phyloP scores from a whole-genome alignment of 2,113 vertebrate genomes.

The Amia ocellicauda region DNA sequence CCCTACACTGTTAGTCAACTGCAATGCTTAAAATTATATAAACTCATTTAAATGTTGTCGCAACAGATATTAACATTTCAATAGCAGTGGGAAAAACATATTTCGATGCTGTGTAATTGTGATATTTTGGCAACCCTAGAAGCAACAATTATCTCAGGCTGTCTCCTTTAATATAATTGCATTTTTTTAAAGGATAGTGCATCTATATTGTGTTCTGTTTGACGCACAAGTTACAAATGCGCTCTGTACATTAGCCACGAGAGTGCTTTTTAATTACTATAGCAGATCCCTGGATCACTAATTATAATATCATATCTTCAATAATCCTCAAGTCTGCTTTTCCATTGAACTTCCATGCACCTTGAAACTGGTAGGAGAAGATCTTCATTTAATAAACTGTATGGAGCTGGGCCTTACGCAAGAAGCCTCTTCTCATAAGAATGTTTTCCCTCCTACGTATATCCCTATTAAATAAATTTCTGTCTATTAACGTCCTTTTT shows the following conservation, averaged over 20 bases:
- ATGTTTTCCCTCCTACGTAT: constrained; percentile 32
- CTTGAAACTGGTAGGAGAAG: constrained; percentile 15
- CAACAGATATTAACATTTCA: too few species aligned
- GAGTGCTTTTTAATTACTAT: constrained; percentile 3
- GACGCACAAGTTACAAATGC: not conserved
- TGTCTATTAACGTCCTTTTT: constrained; percentile 42
- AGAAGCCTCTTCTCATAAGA: constrained; percentile 34
- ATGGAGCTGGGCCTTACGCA: constrained; percentile 25
- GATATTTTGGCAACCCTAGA: too few species aligned
- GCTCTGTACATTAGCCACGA: not conserved
- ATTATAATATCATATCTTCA: constrained; percentile 9
- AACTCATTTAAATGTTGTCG: too few species aligned
- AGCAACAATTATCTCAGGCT: too few species aligned
- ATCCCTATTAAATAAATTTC: constrained; percentile 40
- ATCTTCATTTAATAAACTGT: constrained; percentile 46
- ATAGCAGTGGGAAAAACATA: too few species aligned
- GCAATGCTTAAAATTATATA: too few species aligned
- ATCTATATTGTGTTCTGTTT: not conserved
- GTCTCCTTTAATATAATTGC: not conserved
- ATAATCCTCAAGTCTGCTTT: constrained; percentile 9
- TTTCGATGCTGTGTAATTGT: too few species aligned
- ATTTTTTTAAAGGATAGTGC: not conserved
- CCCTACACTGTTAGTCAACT: too few species aligned
- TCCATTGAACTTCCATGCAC: not conserved
- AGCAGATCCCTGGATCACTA: not conserved